Percentiles rank a stretch among this genome's conserved stretches.
Evolutionary conservation across 2,797 vertebrate species (phyloP).

Genomic region (Pseudochirops cupreus): DNA sequence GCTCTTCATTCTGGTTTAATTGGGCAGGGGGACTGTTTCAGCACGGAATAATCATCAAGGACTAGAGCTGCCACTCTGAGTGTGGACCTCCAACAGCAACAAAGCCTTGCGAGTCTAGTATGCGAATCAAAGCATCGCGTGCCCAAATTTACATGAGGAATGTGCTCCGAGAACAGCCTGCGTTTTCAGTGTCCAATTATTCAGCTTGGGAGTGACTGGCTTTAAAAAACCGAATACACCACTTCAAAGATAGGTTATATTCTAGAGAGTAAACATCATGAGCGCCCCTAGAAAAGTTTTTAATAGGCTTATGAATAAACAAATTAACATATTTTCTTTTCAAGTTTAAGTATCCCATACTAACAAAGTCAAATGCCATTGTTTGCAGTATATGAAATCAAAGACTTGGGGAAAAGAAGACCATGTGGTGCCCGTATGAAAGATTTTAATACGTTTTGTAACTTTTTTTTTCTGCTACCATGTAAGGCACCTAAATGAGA

Average conservation of each 20-base stretch:
- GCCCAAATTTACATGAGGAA: constrained; percentile 57
- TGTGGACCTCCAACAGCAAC: constrained; percentile 71
- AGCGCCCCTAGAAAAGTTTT: constrained; percentile 69
- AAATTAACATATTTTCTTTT: constrained; percentile 76
- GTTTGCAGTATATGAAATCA: constrained; percentile 70
- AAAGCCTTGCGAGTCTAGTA: constrained; percentile 69
- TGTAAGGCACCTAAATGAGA: constrained; percentile 19
- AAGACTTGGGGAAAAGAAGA: constrained; percentile 63
- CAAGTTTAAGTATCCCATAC: constrained; percentile 68
- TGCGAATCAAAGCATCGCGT: constrained; percentile 73
- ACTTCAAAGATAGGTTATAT: constrained; percentile 76
- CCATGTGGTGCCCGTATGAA: constrained; percentile 58
- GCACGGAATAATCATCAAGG: constrained; percentile 74
- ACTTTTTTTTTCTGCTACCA: constrained; percentile 33
- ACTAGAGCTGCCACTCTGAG: constrained; percentile 70
- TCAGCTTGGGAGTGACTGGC: constrained; percentile 73
- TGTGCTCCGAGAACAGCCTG: constrained; percentile 70
- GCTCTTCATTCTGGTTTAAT: constrained; percentile 76
- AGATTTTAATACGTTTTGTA: constrained; percentile 53
- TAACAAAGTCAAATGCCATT: constrained; percentile 67
- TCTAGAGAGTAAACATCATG: constrained; percentile 69
- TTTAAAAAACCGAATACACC: constrained; percentile 65
- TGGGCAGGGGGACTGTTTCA: constrained; percentile 70
- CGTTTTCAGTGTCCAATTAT: constrained; percentile 74
- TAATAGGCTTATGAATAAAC: constrained; percentile 76